These are phyloP conservation scores for Setipinna tenuifilis DNA, from an alignment of 2,797 vertebrate species.

Conservation along the genomic window DNA sequence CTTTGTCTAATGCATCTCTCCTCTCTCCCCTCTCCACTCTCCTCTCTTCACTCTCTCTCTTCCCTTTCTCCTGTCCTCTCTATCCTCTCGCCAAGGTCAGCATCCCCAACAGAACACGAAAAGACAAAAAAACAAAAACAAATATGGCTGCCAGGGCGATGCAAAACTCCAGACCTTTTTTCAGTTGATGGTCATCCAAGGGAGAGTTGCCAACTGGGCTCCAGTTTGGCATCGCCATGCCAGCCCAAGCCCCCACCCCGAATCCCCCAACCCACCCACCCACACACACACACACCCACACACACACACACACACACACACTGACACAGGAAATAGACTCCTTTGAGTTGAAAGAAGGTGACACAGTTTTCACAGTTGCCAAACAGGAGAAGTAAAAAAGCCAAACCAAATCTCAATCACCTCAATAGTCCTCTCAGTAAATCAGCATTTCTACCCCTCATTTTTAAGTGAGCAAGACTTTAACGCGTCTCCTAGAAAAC, in stretches of 20 bases:
- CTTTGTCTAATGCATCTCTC: not conserved
- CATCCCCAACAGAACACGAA: not conserved
- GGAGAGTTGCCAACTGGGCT: constrained; percentile 8
- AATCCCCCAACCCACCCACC: not conserved
- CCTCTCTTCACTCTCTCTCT: not conserved
- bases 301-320: not conserved
- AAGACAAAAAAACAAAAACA: constrained; percentile 16
- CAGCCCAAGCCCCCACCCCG: not conserved
- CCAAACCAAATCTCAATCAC: not conserved
- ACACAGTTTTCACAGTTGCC: not conserved
- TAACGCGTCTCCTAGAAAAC: not conserved
- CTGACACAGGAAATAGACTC: not conserved
- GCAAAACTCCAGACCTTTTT: not conserved
- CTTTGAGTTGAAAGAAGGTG: not conserved
- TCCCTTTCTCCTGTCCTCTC: too few relatives aligned
- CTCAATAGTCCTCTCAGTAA: not conserved
- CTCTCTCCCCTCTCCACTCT: not conserved
- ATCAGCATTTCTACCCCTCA: not conserved
- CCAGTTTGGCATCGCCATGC: not conserved
- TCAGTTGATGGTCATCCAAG: constrained; percentile 17
- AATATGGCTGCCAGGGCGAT: constrained; percentile 10
- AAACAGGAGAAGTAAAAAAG: not conserved
- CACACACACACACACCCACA: not conserved
- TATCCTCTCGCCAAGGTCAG: constrained; percentile 6
- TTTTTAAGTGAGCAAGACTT: not conserved